Conservation (phyloP, 2,888 invertebrate genomes). For the Melitaea athalia region DNA sequence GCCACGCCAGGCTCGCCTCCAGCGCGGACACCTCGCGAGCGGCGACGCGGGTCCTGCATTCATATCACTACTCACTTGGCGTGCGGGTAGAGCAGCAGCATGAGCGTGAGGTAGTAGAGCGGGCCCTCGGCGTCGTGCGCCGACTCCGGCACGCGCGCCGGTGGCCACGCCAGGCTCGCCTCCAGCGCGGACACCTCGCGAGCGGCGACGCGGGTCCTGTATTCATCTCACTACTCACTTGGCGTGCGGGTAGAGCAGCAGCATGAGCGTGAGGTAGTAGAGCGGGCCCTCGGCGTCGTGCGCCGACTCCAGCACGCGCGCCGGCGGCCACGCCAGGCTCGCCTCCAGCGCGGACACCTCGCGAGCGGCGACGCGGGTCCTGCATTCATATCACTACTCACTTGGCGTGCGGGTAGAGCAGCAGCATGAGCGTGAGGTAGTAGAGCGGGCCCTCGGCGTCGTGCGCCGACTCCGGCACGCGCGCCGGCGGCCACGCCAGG, state of each 20-base stretch:
- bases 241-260: slow-evolving; percentile 89
- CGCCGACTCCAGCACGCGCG: slow-evolving; percentile 89
- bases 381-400: slow-evolving; percentile 50
- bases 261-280: slow-evolving; percentile 92
- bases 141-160: slow-evolving; percentile 87
- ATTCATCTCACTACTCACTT: slow-evolving; percentile 50
- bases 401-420: slow-evolving; percentile 88
- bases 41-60: slow-evolving; percentile 85
- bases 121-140: slow-evolving; percentile 96
- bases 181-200: slow-evolving; percentile 91
- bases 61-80: slow-evolving; percentile 59
- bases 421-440: slow-evolving; percentile 90
- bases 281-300: slow-evolving; percentile 96
- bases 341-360: slow-evolving; percentile 90
- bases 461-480: slow-evolving; percentile 91
- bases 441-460: slow-evolving; percentile 97
- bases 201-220: slow-evolving; percentile 86
- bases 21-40: slow-evolving; percentile 90
- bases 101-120: slow-evolving; percentile 92
- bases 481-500: slow-evolving; percentile 84
- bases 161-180: slow-evolving; percentile 85
- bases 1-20: slow-evolving; percentile 86
- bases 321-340: slow-evolving; percentile 85
- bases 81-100: slow-evolving; percentile 89
- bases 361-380: slow-evolving; percentile 87